Percentiles rank a stretch among this genome's conserved stretches.
Evolutionary conservation across 2,888 invertebrate species (phyloP).

Genomic region (Cenopis cana): DNA sequence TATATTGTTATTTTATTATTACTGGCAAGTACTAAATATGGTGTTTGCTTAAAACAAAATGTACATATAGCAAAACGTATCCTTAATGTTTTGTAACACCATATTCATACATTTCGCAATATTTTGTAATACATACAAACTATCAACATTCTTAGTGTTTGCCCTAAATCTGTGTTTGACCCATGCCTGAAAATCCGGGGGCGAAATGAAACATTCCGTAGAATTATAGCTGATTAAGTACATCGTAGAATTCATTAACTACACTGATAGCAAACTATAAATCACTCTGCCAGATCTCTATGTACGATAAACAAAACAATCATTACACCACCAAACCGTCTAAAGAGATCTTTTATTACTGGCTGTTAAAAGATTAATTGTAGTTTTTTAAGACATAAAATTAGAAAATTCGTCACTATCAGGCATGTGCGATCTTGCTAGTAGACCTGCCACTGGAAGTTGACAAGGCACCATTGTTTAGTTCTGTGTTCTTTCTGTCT

Average conservation of each 20-base stretch:
- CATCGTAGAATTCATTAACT: constrained; percentile 50
- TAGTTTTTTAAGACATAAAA: constrained; percentile 33
- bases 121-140: not conserved
- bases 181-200: not conserved
- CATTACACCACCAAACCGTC: constrained; percentile 39
- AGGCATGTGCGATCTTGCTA: constrained; percentile 19
- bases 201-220: constrained; percentile 12
- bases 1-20: not conserved
- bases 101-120: not conserved
- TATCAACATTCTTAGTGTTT: too few species aligned
- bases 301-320: constrained; percentile 52
- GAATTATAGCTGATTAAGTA: constrained; percentile 18
- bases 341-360: constrained; percentile 43
- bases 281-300: constrained; percentile 58
- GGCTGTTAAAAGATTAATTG: constrained; percentile 35
- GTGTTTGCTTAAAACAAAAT: not conserved
- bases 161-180: not conserved
- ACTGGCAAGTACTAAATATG: not conserved
- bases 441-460: constrained; percentile 20
- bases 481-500: too few species aligned
- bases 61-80: not conserved
- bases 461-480: constrained; percentile 23
- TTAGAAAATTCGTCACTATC: constrained; percentile 21
- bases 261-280: constrained; percentile 60
- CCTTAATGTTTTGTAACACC: not conserved